Evolutionary conservation across 2,797 vertebrate species (phyloP).

Genomic region (Cossypha polioptera): DNA sequence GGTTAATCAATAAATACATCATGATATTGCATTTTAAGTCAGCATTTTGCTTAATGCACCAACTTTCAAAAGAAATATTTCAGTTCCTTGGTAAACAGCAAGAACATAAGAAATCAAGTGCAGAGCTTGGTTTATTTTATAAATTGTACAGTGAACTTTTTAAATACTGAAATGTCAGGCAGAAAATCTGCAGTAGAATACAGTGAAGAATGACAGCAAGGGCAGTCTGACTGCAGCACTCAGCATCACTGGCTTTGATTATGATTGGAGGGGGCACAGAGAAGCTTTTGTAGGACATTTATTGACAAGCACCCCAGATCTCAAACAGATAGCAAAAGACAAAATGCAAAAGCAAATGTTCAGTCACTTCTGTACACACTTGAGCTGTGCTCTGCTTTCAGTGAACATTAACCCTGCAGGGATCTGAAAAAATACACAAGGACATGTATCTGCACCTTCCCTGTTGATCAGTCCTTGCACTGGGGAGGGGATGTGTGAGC

Average conservation of each 20-base stretch:
- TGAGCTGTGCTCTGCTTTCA: not conserved
- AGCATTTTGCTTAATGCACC: not conserved
- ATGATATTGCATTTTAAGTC: not conserved
- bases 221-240: not conserved
- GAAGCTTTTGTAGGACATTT: not conserved
- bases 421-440: not conserved
- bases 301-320: not conserved
- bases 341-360: not conserved
- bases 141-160: not conserved
- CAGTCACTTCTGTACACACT: not conserved
- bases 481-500: not conserved
- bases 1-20: constrained; percentile 13
- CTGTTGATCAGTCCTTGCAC: not conserved
- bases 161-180: not conserved
- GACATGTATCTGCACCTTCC: not conserved
- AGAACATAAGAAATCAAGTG: not conserved
- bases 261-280: not conserved
- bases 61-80: not conserved
- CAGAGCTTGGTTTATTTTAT: not conserved
- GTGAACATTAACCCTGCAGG: not conserved
- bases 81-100: constrained; percentile 38
- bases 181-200: not conserved
- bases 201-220: not conserved
- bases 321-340: not conserved
- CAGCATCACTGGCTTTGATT: not conserved